Percentiles rank a stretch among this genome's conserved stretches.
Conservation (phyloP, 2,888 invertebrate species). For the Scaptomyza reducta region DNA sequence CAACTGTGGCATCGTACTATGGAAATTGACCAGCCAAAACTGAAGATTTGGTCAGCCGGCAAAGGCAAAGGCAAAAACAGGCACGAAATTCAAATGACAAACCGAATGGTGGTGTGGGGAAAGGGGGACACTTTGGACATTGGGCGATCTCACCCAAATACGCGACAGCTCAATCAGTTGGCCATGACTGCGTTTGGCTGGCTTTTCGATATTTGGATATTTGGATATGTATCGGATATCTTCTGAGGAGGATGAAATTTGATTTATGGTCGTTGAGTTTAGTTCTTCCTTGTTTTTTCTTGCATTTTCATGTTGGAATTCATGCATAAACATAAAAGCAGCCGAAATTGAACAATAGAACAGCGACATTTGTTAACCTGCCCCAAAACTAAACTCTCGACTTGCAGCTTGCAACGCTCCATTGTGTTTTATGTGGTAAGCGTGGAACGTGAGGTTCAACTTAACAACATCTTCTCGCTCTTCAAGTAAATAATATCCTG, state of each 20-base stretch:
- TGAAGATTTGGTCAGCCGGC: conserved; percentile 39
- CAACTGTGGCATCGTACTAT: conserved; percentile 22
- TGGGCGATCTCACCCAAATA: conserved; percentile 77
- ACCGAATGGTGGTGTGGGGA: conserved; percentile 8
- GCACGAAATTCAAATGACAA: conserved; percentile 65
- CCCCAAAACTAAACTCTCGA: conserved; percentile 10
- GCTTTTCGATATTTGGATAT: conserved; percentile 29
- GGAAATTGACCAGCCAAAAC: conserved; percentile 49
- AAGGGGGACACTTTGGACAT: conserved; percentile 58
- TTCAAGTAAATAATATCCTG: conserved; percentile 25
- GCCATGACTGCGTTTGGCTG: conserved; percentile 73
- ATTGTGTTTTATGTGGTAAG: conserved; percentile 72
- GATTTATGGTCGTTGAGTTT: conserved; percentile 66
- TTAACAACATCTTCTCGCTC: conserved; percentile 49
- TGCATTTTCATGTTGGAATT: conserved; percentile 76
- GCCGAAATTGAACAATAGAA: conserved; percentile 76
- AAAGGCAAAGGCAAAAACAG: conserved; percentile 51
- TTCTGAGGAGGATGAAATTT: conserved; percentile 52
- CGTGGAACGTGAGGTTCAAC: conserved; percentile 72
- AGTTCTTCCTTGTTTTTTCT: conserved; percentile 64
- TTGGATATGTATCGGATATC: not conserved
- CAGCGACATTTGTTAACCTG: conserved; percentile 51
- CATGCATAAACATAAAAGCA: conserved; percentile 77
- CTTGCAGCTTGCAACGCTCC: conserved; percentile 57
- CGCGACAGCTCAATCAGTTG: conserved; percentile 78